phyloP scores from a whole-genome alignment of 2,113 vertebrate species.

The Brachionichthys hirsutus region DNA sequence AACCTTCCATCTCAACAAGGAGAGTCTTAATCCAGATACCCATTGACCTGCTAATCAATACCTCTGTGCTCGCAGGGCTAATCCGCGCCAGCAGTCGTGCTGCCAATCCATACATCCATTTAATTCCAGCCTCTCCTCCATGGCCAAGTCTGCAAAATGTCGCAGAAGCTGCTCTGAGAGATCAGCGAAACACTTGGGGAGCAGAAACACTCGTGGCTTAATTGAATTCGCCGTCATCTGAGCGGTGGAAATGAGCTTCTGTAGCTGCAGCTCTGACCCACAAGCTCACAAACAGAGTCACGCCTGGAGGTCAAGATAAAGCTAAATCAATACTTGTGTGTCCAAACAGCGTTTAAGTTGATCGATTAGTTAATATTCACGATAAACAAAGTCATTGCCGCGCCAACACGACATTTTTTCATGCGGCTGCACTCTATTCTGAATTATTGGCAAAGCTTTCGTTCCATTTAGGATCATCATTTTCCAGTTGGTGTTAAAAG shows the following conservation, averaged over 20 bases:
- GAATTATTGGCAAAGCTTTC: constrained; percentile 8
- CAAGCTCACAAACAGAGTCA: neutral
- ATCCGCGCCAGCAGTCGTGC: neutral
- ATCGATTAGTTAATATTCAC: too few relatives aligned
- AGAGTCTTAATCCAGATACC: neutral
- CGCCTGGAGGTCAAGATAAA: too few relatives aligned
- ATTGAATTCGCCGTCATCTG: constrained; percentile 30
- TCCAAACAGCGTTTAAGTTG: too few relatives aligned
- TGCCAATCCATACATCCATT: constrained; percentile 22
- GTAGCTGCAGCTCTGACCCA: neutral
- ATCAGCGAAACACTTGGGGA: constrained; percentile 26
- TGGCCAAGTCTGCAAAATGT: constrained; percentile 29
- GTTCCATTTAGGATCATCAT: constrained; percentile 11
- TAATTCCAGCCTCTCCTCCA: constrained; percentile 20
- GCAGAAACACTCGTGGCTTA: constrained; percentile 34
- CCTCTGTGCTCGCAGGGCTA: neutral
- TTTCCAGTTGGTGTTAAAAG: constrained; percentile 7
- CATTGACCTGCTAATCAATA: constrained; percentile 32
- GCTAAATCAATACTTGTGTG: too few relatives aligned
- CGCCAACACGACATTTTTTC: neutral
- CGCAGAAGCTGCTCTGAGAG: constrained; percentile 26
- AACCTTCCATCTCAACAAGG: neutral
- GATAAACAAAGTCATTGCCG: too few relatives aligned
- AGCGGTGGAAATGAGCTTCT: neutral
- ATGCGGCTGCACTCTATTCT: neutral